A percentile compares a stretch with the other conserved stretches of the same genome.
phyloP scores from a whole-genome alignment of 2,888 invertebrate genomes.

The Tachina lurida region DNA sequence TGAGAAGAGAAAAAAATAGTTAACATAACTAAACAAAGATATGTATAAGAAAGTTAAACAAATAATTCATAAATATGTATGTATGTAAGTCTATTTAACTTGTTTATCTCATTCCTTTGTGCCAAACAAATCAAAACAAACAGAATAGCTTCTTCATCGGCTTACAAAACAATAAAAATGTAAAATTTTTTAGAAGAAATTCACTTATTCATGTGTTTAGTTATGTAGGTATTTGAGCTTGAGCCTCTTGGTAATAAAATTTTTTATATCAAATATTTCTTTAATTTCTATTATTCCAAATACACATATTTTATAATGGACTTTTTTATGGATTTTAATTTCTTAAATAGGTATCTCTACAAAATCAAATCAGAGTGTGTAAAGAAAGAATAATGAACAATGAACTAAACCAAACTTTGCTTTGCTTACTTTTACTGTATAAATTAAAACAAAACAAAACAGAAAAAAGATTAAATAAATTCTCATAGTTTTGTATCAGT shows the following conservation, averaged over 20 bases:
- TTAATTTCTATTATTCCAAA: not conserved
- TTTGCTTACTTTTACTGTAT: slow-evolving; percentile 19
- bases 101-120: slow-evolving; percentile 2
- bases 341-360: slow-evolving; percentile 8
- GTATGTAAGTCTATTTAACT: too few species aligned
- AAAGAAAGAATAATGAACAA: slow-evolving; percentile 7
- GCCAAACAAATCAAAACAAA: slow-evolving; percentile 42
- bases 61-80: slow-evolving; percentile 13
- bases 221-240: too few species aligned
- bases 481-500: slow-evolving; percentile 19
- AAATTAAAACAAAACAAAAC: too few species aligned
- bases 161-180: not conserved
- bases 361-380: slow-evolving; percentile 30
- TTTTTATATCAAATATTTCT: slow-evolving; percentile 21
- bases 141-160: slow-evolving; percentile 45
- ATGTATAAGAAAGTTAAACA: slow-evolving; percentile 51
- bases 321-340: not conserved
- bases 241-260: not conserved
- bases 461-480: not conserved
- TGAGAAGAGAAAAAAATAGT: slow-evolving; percentile 13
- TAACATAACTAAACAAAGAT: not conserved
- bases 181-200: slow-evolving; percentile 1
- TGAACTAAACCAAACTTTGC: slow-evolving; percentile 4
- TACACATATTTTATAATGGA: not conserved
- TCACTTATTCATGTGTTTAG: slow-evolving; percentile 13